Percentiles rank a stretch among this genome's conserved stretches.
Conservation (phyloP, 2,888 invertebrate species). For the Cheilosia grossa region DNA sequence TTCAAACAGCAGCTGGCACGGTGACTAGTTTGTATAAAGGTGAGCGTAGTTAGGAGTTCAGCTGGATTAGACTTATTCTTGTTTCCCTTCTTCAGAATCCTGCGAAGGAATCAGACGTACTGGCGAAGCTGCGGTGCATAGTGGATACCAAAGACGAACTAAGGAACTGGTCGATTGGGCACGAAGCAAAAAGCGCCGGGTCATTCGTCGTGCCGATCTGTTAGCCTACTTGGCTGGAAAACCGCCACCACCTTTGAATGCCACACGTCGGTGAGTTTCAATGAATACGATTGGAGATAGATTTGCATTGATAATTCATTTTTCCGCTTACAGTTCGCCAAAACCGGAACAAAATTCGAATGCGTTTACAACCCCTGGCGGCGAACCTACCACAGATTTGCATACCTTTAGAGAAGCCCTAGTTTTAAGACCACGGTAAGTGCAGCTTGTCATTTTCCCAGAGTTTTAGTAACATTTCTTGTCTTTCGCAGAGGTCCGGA, state of each 20-base stretch:
- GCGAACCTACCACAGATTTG: slow-evolving; percentile 85
- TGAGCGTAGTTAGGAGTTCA: slow-evolving; percentile 77
- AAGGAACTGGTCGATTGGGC: slow-evolving; percentile 91
- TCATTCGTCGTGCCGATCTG: slow-evolving; percentile 90
- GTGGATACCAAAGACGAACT: slow-evolving; percentile 89
- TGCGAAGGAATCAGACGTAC: slow-evolving; percentile 88
- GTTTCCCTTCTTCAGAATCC: slow-evolving; percentile 85
- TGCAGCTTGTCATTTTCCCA: not conserved
- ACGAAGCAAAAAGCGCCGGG: slow-evolving; percentile 87
- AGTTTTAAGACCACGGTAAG: slow-evolving; percentile 84
- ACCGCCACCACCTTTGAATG: slow-evolving; percentile 86
- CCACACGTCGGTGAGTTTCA: slow-evolving; percentile 83
- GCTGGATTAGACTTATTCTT: not conserved
- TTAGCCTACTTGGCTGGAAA: slow-evolving; percentile 90
- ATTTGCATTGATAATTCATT: too few species aligned
- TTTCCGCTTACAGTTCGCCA: slow-evolving; percentile 79
- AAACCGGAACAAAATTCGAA: slow-evolving; percentile 78
- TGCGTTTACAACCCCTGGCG: slow-evolving; percentile 77
- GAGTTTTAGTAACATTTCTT: not conserved
- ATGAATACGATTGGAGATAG: slow-evolving; percentile 23
- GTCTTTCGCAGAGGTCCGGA: slow-evolving; percentile 83
- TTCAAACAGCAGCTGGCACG: slow-evolving; percentile 91
- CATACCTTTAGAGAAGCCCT: slow-evolving; percentile 90
- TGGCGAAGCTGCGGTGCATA: slow-evolving; percentile 88
- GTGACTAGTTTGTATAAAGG: slow-evolving; percentile 91